Evolutionary conservation across 2,797 vertebrate species (phyloP), one percentile per base, ranked within the genome.

Genomic region (Crocidura indochinensis): DNA sequence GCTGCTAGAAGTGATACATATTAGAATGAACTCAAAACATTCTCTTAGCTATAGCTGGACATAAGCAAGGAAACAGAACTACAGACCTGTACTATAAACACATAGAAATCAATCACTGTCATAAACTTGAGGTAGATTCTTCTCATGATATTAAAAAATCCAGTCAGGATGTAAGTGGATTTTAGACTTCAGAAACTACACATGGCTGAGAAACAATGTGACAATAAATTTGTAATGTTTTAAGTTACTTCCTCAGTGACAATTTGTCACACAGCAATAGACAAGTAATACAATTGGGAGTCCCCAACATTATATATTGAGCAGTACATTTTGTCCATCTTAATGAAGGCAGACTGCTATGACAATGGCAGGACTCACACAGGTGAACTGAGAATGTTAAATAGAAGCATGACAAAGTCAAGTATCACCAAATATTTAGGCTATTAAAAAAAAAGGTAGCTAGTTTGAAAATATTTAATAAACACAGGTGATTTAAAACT

Each of bases 371-470:
- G 38, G 29, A 47, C 31, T 65, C 24, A 82, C 10, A 1, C 24
- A 26, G 1, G 53, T 46, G 69, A 47, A 47, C 14, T 56, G 24
- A 26, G 46, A 85, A 67, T 29, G 60, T 11, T 47, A 62, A 68
- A n/a, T 38, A 12, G 27, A 72, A 73, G 20, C 44, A 12, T 5
- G 20, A 68, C 0, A 3, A 6, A 15, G 26, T 87, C 19, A 83
- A 62, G 44, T 79, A 87, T 73, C 62, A 60, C 17, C 60, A 74
- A 82, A 68, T 68, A 62, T 78, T 46, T 46, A 31, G 10, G 51
- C 73, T 77, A 53, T 82, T 67, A 62, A 90, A 72, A 77, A 88
- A 85, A 71, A 83, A 89, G 51, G 49, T 7, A 22, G 73, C 22
- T 49, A 29, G 27, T 62, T 24, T 62, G 65, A 78, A 78, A 83